phyloP scores from a whole-genome alignment of 2,888 invertebrate genomes.

The Allolobophora icterica region DNA sequence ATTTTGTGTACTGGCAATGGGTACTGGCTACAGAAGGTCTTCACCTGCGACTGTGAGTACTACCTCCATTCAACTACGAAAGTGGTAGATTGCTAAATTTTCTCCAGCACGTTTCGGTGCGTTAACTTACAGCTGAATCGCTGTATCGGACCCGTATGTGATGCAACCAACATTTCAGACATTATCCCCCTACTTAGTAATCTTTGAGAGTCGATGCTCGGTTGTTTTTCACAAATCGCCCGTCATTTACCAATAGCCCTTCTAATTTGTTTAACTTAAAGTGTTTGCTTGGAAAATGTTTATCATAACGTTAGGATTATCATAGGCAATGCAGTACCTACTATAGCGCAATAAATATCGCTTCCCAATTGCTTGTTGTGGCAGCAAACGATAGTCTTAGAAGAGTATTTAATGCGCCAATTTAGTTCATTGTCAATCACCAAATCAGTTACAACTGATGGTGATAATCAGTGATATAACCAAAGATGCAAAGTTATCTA shows the following conservation, averaged over 20 bases:
- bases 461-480: too few relatives aligned
- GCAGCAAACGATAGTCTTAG: too few relatives aligned
- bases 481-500: background rate
- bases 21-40: background rate
- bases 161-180: background rate
- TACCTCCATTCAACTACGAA: background rate
- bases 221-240: background rate
- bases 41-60: conserved; percentile 4
- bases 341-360: too few relatives aligned
- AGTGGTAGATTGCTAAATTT: too few relatives aligned
- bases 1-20: background rate
- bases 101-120: background rate
- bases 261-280: too few relatives aligned
- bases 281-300: too few relatives aligned
- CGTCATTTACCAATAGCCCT: background rate
- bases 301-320: too few relatives aligned
- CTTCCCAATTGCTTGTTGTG: too few relatives aligned
- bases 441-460: too few relatives aligned
- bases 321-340: too few relatives aligned
- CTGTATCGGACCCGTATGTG: background rate
- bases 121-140: background rate
- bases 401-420: too few relatives aligned
- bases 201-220: background rate
- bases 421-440: too few relatives aligned
- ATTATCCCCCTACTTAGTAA: background rate